phyloP scores from a whole-genome alignment of 1,140 invertebrate species.

The Meloidogyne chitwoodi region DNA sequence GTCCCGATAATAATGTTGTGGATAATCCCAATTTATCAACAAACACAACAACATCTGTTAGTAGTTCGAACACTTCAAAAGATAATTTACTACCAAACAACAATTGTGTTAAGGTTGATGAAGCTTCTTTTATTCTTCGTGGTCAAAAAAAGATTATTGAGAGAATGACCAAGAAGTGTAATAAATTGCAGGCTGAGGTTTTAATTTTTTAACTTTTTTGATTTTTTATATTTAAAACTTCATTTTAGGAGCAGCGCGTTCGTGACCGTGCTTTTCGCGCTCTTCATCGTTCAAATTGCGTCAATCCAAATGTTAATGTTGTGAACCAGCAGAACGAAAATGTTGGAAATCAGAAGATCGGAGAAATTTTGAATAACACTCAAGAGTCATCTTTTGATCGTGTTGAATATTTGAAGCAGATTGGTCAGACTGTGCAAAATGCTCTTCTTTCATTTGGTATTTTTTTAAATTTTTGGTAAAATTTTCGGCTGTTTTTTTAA shows the following conservation, averaged over 20 bases:
- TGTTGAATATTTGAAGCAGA: slow-evolving; percentile 36
- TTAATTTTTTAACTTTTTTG: not conserved
- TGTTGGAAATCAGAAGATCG: not conserved
- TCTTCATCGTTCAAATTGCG: not conserved
- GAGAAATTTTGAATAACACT: not conserved
- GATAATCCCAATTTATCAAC: not conserved
- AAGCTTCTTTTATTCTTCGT: not conserved
- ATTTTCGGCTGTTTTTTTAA: no score
- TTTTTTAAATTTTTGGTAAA: not conserved
- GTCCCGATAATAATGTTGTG: not conserved
- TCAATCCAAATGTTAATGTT: not conserved
- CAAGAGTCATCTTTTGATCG: not conserved
- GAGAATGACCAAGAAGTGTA: not conserved
- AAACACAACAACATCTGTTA: not conserved
- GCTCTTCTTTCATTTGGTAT: slow-evolving; percentile 35
- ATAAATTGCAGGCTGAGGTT: not conserved
- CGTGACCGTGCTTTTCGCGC: slow-evolving; percentile 4
- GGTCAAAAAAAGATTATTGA: not conserved
- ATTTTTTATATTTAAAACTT: not conserved
- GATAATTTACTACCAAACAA: not conserved
- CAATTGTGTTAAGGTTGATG: no score
- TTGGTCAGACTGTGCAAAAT: slow-evolving; percentile 32
- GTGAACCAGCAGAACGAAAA: not conserved
- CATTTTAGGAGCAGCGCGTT: not conserved
- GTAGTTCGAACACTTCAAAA: not conserved